Evolutionary conservation across 2,888 invertebrate species (phyloP), one percentile per base, ranked within the genome.

Genomic region (Heliconius hortense): DNA sequence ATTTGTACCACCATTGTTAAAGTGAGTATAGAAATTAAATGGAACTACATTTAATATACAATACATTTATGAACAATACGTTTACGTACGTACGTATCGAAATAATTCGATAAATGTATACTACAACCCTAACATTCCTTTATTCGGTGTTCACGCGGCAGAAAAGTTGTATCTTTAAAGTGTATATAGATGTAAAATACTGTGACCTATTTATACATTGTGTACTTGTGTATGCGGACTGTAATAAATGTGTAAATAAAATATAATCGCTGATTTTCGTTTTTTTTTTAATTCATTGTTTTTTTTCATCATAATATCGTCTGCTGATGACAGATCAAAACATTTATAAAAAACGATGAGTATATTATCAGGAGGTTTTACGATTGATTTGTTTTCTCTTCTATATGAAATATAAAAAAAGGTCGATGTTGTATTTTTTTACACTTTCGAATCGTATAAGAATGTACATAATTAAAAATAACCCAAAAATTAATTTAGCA

Each of bases 181-280:
- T 82, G 86, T 89, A 88, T 89, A 90, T 90, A 89, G 79, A 83
- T 91, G 89, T 90, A 87, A 86, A 89, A 86, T 78, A 82, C 83
- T 87, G 88, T 88, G 86, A 89, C 87, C 83, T 91, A 88, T 90
- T 90, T 89, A 88, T 89, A 90, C 84, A 84, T 68, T 88, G 91
- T 90, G 87, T 92, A 91, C 89, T 88, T 88, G 89, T 90, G 90
- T 93, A 92, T 90, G 82, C 80, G 88, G 87, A 86, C 75, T 89
- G 88, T 90, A 92, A 92, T 93, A 92, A 93, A 93, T 89, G 89
- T 92, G 90, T 92, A 91, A 87, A 92, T 89, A 90, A 87, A 86
- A 75, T 31, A 59, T 85, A 77, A 82, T 77, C 76, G 78, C 72
- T 80, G 63, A 67, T 73, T 80, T 70, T 77, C 70, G 48, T 76